A percentile compares a stretch with the other conserved stretches of the same genome.
Evolutionary conservation across 2,113 vertebrate genomes (phyloP).

Genomic region (Mungos mungo): DNA sequence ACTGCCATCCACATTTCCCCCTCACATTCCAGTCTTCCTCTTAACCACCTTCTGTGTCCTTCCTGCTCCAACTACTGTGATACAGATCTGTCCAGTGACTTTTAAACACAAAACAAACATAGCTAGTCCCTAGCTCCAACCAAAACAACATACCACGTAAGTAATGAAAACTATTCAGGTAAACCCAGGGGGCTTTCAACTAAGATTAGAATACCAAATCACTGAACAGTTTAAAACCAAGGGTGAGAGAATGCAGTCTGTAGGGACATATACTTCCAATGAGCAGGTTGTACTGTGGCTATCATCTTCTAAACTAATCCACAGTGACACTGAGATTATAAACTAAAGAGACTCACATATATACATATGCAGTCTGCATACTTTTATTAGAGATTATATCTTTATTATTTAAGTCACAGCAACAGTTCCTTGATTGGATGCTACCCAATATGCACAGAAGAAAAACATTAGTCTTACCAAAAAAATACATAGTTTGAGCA

Average conservation of each 20-base stretch:
- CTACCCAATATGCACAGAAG: background rate
- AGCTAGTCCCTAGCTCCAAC: background rate
- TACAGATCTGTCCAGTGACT: background rate
- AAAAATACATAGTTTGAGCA: conserved; percentile 38
- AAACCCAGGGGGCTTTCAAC: conserved; percentile 22
- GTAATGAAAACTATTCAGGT: background rate
- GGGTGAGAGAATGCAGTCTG: background rate
- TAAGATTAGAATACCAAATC: background rate
- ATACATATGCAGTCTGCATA: background rate
- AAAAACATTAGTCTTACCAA: conserved; percentile 5
- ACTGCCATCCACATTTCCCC: background rate
- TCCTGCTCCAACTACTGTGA: background rate
- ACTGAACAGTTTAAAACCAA: conserved; percentile 14
- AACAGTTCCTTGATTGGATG: conserved; percentile 34
- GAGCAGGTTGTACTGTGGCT: background rate
- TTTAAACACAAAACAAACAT: conserved; percentile 49
- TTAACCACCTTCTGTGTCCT: background rate
- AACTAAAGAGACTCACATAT: background rate
- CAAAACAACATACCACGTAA: background rate
- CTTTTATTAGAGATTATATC: background rate
- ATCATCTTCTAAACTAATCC: conserved; percentile 30
- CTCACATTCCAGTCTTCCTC: background rate
- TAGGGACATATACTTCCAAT: conserved; percentile 18
- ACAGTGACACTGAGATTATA: background rate
- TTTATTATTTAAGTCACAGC: background rate